Evolutionary conservation across 2,888 invertebrate species (phyloP).

Genomic region (Chymomyza caudatula): DNA sequence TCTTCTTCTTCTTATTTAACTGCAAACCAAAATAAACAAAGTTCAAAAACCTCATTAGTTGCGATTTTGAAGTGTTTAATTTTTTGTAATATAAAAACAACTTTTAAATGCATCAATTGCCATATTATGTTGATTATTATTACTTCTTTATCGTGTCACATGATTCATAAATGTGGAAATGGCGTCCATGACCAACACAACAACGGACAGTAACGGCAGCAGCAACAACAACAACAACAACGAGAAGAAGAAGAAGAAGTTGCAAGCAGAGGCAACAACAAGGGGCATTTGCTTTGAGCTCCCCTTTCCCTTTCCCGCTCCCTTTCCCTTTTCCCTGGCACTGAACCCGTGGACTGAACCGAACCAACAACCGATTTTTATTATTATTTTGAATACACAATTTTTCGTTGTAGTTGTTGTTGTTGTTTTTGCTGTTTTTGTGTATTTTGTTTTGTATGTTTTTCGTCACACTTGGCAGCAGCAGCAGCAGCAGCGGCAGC

Average conservation of each 20-base stretch:
- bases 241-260: conserved; percentile 4
- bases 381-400: conserved; percentile 70
- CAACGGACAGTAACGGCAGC: conserved; percentile 35
- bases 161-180: conserved; percentile 62
- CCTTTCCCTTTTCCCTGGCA: neutral
- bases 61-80: conserved; percentile 18
- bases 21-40: conserved; percentile 1
- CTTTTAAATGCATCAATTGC: neutral
- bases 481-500: conserved; percentile 29
- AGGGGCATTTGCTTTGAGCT: neutral
- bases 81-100: neutral
- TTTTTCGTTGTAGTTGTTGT: conserved; percentile 49
- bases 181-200: conserved; percentile 70
- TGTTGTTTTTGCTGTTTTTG: conserved; percentile 41
- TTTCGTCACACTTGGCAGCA: conserved; percentile 70
- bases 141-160: conserved; percentile 62
- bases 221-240: conserved; percentile 26
- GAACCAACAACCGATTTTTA: conserved; percentile 50
- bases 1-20: neutral
- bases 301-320: neutral
- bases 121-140: conserved; percentile 2
- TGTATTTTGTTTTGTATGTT: conserved; percentile 71
- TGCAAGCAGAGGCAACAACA: neutral
- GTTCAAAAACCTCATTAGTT: conserved; percentile 60
- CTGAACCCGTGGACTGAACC: neutral